These are phyloP conservation scores for Drosophila neocordata DNA, from an alignment of 1,140 invertebrate genomes.

Conservation along the genomic window DNA sequence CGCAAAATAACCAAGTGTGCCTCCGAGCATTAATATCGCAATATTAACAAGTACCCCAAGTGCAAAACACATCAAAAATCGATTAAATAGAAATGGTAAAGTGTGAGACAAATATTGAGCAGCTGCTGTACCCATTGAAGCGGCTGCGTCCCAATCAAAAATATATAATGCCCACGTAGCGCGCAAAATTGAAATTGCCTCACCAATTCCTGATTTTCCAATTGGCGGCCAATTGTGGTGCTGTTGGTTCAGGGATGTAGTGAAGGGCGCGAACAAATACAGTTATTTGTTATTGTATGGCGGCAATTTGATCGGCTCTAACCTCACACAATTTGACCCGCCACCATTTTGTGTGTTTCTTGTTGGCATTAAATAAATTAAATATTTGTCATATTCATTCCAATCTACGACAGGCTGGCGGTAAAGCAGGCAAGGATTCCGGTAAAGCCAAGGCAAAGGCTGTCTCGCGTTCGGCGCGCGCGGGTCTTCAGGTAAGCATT, in stretches of 20 bases:
- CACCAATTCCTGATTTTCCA: neutral
- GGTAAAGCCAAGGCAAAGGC: conserved; percentile 99
- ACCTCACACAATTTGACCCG: conserved; percentile 61
- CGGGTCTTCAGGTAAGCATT: conserved; percentile 96
- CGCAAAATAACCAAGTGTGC: conserved; percentile 49
- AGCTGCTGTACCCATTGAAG: conserved; percentile 52
- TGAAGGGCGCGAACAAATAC: conserved; percentile 17
- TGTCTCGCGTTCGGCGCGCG: conserved; percentile 98
- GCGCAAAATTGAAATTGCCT: conserved; percentile 32
- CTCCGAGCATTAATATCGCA: conserved; percentile 42
- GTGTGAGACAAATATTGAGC: conserved; percentile 38
- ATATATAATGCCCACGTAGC: conserved; percentile 56
- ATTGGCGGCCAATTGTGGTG: neutral
- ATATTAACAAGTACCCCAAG: conserved; percentile 22
- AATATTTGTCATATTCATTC: conserved; percentile 13
- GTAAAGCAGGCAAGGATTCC: conserved; percentile 99
- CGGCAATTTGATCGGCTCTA: conserved; percentile 53
- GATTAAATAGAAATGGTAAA: conserved; percentile 72
- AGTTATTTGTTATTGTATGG: conserved; percentile 62
- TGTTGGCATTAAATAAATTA: conserved; percentile 11
- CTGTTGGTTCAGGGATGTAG: neutral
- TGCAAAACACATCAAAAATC: conserved; percentile 48
- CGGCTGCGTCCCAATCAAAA: conserved; percentile 37
- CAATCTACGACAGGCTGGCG: conserved; percentile 90
- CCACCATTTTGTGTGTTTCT: conserved; percentile 66